These are phyloP conservation scores for Eupithecia insigniata DNA, from an alignment of 2,888 invertebrate genomes.

Conservation along the genomic window DNA sequence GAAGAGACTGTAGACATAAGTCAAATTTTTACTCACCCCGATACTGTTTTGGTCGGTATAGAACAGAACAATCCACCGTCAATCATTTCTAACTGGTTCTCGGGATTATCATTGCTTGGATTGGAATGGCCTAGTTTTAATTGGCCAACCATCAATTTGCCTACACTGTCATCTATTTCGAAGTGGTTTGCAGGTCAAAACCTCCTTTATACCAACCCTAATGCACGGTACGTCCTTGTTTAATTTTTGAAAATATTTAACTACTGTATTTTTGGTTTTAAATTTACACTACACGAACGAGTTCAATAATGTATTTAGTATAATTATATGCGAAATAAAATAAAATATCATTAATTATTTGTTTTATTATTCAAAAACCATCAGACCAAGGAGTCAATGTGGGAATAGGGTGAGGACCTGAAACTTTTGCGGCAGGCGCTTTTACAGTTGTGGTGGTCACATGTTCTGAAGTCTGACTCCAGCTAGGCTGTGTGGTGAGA, in stretches of 20 bases:
- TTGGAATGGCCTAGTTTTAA: neutral
- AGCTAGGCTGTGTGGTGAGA: slow-evolving; percentile 27
- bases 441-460: slow-evolving; percentile 18
- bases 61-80: slow-evolving; percentile 17
- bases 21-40: slow-evolving; percentile 23
- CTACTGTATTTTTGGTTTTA: neutral
- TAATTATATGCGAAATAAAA: neutral
- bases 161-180: slow-evolving; percentile 25
- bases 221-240: slow-evolving; percentile 23
- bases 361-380: slow-evolving; percentile 54
- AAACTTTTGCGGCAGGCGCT: slow-evolving; percentile 9
- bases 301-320: neutral
- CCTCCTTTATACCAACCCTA: slow-evolving; percentile 13
- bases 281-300: neutral
- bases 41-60: slow-evolving; percentile 9
- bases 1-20: neutral
- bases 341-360: neutral
- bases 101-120: slow-evolving; percentile 16
- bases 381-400: slow-evolving; percentile 64
- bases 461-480: slow-evolving; percentile 18
- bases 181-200: slow-evolving; percentile 20
- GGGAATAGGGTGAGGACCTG: slow-evolving; percentile 53
- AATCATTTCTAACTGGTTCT: neutral
- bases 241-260: neutral
- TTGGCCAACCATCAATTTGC: slow-evolving; percentile 24